Evolutionary conservation across 2,797 vertebrate species (phyloP), one percentile per base, ranked within the genome.

Genomic region (Manis crassicaudata): DNA sequence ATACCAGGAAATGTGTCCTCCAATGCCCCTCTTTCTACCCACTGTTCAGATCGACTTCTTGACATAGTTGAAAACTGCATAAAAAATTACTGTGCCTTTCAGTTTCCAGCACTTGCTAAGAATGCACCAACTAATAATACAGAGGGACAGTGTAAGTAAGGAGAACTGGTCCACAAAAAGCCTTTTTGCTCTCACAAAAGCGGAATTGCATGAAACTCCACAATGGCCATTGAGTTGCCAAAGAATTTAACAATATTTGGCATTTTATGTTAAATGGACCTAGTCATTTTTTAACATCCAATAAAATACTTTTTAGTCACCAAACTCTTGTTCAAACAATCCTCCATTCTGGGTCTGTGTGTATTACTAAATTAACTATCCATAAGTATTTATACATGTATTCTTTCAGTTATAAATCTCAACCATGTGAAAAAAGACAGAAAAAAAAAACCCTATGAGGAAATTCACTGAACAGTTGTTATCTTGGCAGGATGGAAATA

Each of bases 261-360:
- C 18, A 25, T 65, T 17, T 65, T 90, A 35, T 50, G 67, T 40
- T 43, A 81, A 93, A 62, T 50, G 35, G 17, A 21, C 29, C 40
- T 79, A 93, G 27, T 83, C 70, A 56, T 40, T 86, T 77, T 73
- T 62, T 3, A 90, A 80, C 17, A 88, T n/a, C 29, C 10, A 79
- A n/a, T 62, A 88, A 46, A n/a, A 80, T 35, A 63, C 70, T 65
- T 40, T 80, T 90, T 37, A 83, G 40, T 58, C n/a, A 73, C 29
- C 21, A 70, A 80, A 72, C 40, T 50, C 56, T 90, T 81, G 3
- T 68, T 92, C 63, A 91, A 94, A 85, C 37, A 82, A 85, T 79
- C 67, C 43, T 91, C 13, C 37, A 25, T 67, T 63, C 37, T 77
- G 40, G 76, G 37, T 27, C 56, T 65, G n/a, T 68, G n/a, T n/a